Evolutionary conservation across 2,888 invertebrate species (phyloP).

Genomic region (Epistrophe grossulariae): DNA sequence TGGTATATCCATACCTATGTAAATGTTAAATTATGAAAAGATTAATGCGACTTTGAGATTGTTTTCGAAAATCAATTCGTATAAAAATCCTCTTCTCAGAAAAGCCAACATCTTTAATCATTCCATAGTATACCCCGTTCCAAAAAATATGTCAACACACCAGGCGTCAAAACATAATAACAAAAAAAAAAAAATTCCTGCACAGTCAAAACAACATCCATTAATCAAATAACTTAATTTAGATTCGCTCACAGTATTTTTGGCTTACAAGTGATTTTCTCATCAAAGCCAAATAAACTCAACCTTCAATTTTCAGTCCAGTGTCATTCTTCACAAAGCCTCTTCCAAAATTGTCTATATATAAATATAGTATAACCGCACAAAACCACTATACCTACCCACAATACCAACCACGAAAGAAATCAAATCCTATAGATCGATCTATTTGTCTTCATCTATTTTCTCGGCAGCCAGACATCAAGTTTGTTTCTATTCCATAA

Average conservation of each 20-base stretch:
- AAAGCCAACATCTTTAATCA: conserved; percentile 13
- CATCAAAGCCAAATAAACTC: conserved; percentile 60
- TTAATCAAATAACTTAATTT: conserved; percentile 61
- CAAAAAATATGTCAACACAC: conserved; percentile 9
- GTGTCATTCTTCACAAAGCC: conserved; percentile 22
- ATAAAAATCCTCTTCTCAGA: background rate
- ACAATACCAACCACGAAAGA: conserved; percentile 7
- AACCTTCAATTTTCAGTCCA: conserved; percentile 24
- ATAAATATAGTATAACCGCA: background rate
- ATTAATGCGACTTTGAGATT: background rate
- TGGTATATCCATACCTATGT: too few relatives aligned
- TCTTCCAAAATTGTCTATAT: background rate
- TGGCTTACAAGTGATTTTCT: conserved; percentile 34
- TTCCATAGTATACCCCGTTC: background rate
- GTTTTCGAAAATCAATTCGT: background rate
- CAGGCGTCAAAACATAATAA: conserved; percentile 2
- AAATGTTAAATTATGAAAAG: background rate
- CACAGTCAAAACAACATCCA: conserved; percentile 33
- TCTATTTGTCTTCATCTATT: conserved; percentile 74
- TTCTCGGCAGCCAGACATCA: conserved; percentile 61
- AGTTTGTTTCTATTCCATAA: conserved; percentile 64
- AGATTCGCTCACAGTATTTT: conserved; percentile 12
- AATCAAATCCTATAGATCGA: conserved; percentile 51
- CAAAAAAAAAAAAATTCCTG: background rate
- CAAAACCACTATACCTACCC: background rate